Conservation (phyloP, 2,797 vertebrate species). For the Bradypodion ventrale region DNA sequence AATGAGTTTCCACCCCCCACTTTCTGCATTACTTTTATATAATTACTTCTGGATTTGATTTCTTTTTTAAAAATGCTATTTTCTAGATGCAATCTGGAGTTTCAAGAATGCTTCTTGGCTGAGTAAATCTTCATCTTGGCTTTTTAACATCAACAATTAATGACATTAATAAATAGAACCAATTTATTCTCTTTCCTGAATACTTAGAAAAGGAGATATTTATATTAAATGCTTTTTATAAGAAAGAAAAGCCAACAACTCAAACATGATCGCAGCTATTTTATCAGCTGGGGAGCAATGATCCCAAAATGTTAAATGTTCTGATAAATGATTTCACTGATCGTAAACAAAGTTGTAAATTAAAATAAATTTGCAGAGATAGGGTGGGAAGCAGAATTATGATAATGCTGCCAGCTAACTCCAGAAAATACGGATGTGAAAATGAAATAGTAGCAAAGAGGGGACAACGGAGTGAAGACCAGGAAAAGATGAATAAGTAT, state of each 20-base stretch:
- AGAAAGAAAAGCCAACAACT: neutral
- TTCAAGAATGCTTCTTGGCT: neutral
- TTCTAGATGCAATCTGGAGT: slow-evolving; percentile 5
- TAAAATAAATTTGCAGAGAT: slow-evolving; percentile 37
- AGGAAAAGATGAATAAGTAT: neutral
- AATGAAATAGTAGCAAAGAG: neutral
- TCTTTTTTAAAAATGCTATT: neutral
- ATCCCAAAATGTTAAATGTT: neutral
- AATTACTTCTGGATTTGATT: slow-evolving; percentile 12
- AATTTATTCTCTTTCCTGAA: slow-evolving; percentile 34
- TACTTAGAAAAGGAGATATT: neutral
- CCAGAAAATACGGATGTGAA: no score
- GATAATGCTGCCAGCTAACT: no score
- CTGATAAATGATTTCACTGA: slow-evolving; percentile 20
- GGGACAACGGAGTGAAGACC: neutral
- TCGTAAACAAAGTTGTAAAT: slow-evolving; percentile 31
- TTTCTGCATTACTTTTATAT: slow-evolving; percentile 30
- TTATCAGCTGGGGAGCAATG: slow-evolving; percentile 21
- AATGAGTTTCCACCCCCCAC: slow-evolving; percentile 11
- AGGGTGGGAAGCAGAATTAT: neutral
- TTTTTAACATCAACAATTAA: slow-evolving; percentile 29
- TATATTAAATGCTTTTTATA: neutral
- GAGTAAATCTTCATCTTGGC: slow-evolving; percentile 23
- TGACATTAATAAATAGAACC: slow-evolving; percentile 10
- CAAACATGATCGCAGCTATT: neutral